phyloP scores from a whole-genome alignment of 1,140 invertebrate species.

The Polyergus mexicanus region DNA sequence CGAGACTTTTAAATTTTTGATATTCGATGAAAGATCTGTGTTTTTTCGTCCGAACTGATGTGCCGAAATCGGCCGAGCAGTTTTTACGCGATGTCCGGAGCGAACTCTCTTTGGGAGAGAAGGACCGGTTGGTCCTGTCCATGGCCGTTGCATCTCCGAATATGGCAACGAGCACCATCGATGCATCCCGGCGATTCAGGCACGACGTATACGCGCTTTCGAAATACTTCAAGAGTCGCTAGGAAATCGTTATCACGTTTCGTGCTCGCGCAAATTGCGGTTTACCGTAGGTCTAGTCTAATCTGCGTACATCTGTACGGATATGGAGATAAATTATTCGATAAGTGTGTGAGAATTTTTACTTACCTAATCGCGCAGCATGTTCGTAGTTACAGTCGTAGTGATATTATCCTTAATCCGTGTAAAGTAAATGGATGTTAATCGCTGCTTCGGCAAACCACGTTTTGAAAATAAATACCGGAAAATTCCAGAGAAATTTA shows the following conservation, averaged over 20 bases:
- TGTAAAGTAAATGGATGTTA: neutral
- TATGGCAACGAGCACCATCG: conserved; percentile 55
- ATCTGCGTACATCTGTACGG: too few relatives aligned
- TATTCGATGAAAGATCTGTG: conserved; percentile 23
- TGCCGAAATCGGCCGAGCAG: conserved; percentile 6
- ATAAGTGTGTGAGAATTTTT: neutral
- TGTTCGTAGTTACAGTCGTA: neutral
- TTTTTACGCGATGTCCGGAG: conserved; percentile 54
- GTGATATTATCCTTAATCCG: neutral
- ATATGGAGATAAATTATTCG: neutral
- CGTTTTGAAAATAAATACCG: neutral
- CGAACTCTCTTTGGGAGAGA: conserved; percentile 33
- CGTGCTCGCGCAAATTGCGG: neutral
- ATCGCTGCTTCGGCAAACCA: neutral
- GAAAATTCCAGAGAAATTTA: neutral
- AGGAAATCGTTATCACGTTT: conserved; percentile 11
- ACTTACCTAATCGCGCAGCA: neutral
- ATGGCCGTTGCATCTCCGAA: conserved; percentile 48
- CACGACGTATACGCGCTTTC: neutral
- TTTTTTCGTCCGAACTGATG: neutral
- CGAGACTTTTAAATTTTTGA: conserved; percentile 38
- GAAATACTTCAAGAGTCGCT: conserved; percentile 27
- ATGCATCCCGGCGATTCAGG: neutral
- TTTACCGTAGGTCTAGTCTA: neutral
- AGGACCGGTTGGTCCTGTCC: conserved; percentile 60